phyloP scores from a whole-genome alignment of 2,113 vertebrate genomes.

The Alaudala cheleensis region DNA sequence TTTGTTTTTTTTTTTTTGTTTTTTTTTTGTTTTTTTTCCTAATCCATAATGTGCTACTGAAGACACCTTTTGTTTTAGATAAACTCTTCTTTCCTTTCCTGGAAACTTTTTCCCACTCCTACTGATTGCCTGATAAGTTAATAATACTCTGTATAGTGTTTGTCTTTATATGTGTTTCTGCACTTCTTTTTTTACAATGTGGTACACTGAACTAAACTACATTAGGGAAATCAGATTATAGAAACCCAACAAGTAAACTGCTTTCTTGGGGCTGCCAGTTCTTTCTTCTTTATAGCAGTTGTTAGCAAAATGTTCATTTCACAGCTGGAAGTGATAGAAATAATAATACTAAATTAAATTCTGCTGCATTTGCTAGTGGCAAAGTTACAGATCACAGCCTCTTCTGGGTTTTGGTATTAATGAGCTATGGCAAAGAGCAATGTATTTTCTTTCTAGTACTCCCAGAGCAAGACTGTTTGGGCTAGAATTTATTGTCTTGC shows the following conservation, averaged over 20 bases:
- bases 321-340: neutral
- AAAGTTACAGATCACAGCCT: neutral
- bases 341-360: neutral
- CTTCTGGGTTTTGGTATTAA: neutral
- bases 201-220: neutral
- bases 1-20: neutral
- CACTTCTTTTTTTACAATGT: neutral
- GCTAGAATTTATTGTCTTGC: neutral
- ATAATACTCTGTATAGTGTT: neutral
- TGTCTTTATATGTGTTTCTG: neutral
- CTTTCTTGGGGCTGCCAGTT: neutral
- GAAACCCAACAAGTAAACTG: neutral
- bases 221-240: neutral
- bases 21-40: neutral
- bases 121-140: neutral
- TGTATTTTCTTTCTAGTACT: neutral
- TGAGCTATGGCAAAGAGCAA: neutral
- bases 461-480: neutral
- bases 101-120: neutral
- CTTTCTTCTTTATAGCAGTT: neutral
- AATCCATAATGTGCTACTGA: neutral
- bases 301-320: neutral
- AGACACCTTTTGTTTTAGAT: neutral
- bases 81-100: neutral
- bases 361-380: neutral